Evolutionary conservation across 2,888 invertebrate genomes (phyloP), one percentile per base, ranked within the genome.

Genomic region (Acronicta aceris): DNA sequence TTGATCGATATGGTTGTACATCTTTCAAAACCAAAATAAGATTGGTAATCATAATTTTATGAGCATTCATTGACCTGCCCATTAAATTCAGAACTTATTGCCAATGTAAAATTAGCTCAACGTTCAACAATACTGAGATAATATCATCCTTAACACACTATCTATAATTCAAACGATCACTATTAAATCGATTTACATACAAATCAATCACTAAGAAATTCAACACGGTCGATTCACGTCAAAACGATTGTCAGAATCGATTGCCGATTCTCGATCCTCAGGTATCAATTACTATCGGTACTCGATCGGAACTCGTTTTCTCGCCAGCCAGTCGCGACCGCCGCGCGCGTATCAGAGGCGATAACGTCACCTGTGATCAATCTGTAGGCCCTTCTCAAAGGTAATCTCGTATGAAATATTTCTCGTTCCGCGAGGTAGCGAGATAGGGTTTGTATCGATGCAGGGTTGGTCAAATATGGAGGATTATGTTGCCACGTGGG

Each of bases 351-450:
- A 64, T 64, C 64, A 55, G 9, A 10, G 61, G 25, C 65, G 87
- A 87, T 88, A 87, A 83, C 83, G 87, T 87, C 86, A 76, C 72
- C 58, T 79, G 79, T 81, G 85, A 88, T 88, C 88, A 74, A 76
- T 76, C 90, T 88, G 74, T 62, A 71, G 79, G 79, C 89, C 90
- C 89, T 88, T 82, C 83, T 89, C 90, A 85, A 78, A 53, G 76
- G 81, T 88, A 84, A 90, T 91, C 91, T 89, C 80, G 74, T 78
- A 85, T 86, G 82, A 87, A 87, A 89, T 90, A 89, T 90, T 84
- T 85, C 84, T 81, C 78, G 75, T 78, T 81, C 80, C 81, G 81
- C 78, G 79, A 74, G 74, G 62, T 70, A 71, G 65, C 55, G 62
- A 67, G 72, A 72, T 76, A 71, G 53, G 74, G 74, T 71, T 51